phyloP scores from a whole-genome alignment of 2,113 vertebrate genomes.

The Lophura nycthemera region DNA sequence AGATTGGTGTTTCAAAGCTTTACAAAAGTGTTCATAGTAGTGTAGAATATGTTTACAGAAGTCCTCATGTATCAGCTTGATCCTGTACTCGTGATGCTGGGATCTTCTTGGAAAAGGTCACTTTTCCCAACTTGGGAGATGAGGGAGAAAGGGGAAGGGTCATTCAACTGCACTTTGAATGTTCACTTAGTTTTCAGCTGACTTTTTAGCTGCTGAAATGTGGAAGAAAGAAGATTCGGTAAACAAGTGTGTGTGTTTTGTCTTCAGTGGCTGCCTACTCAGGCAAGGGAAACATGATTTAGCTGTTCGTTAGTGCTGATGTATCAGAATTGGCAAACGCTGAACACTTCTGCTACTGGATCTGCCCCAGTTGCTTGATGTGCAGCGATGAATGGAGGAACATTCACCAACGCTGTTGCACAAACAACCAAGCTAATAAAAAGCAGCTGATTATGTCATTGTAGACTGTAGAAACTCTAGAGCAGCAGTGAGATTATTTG shows the following conservation, averaged over 20 bases:
- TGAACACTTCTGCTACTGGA: slow-evolving; percentile 28
- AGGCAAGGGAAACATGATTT: slow-evolving; percentile 22
- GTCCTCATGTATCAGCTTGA: neutral
- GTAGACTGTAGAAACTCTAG: slow-evolving; percentile 11
- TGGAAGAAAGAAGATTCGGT: neutral
- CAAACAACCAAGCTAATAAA: slow-evolving; percentile 65
- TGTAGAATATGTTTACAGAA: neutral
- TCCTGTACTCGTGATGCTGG: neutral
- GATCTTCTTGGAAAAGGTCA: neutral
- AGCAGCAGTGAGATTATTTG: slow-evolving; percentile 24
- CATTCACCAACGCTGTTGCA: slow-evolving; percentile 42
- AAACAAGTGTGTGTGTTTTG: neutral
- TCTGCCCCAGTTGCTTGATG: slow-evolving; percentile 49
- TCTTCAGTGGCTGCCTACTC: neutral
- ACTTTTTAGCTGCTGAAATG: neutral
- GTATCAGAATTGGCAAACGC: slow-evolving; percentile 14
- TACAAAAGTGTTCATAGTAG: neutral
- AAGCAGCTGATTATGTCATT: slow-evolving; percentile 55
- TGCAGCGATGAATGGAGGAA: slow-evolving; percentile 32
- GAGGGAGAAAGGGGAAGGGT: neutral
- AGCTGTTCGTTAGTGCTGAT: slow-evolving; percentile 33
- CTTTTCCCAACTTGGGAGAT: neutral
- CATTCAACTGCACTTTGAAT: neutral
- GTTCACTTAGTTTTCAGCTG: neutral
- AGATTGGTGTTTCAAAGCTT: neutral